These are phyloP conservation scores for Drosophila nr. perissopoda DNA, from an alignment of 2,888 invertebrate genomes.

Conservation along the genomic window DNA sequence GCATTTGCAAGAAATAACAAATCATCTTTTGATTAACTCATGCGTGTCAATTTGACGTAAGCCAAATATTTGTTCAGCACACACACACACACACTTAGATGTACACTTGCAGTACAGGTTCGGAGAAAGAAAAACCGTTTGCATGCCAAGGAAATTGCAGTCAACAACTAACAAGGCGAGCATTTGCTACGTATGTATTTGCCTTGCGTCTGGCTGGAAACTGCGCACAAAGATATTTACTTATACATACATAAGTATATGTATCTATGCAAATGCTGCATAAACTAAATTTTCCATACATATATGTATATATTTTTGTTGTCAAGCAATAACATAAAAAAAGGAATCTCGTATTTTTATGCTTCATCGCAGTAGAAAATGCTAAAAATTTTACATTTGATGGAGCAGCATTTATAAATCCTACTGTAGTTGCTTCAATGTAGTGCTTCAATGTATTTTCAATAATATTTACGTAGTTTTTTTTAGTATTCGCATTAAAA, in stretches of 20 bases:
- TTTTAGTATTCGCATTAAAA: too few species aligned
- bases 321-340: conserved; percentile 41
- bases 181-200: conserved; percentile 68
- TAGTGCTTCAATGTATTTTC: neutral
- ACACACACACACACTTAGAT: conserved; percentile 30
- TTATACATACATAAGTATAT: conserved; percentile 25
- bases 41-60: conserved; percentile 80
- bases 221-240: conserved; percentile 52
- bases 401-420: conserved; percentile 28
- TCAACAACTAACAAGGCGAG: conserved; percentile 78
- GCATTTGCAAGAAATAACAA: conserved; percentile 80
- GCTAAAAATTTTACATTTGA: conserved; percentile 35
- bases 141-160: conserved; percentile 76
- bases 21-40: conserved; percentile 82
- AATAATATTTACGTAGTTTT: neutral
- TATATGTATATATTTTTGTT: conserved; percentile 37
- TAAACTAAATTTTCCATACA: conserved; percentile 14
- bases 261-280: conserved; percentile 17
- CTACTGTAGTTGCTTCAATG: conserved; percentile 9
- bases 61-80: conserved; percentile 75
- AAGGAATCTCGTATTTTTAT: conserved; percentile 68
- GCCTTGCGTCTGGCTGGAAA: conserved; percentile 61
- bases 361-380: conserved; percentile 76
- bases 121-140: conserved; percentile 56
- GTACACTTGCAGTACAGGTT: neutral